Evolutionary conservation across 2,113 vertebrate species (phyloP).

Genomic region (Callocephalon fimbriatum): DNA sequence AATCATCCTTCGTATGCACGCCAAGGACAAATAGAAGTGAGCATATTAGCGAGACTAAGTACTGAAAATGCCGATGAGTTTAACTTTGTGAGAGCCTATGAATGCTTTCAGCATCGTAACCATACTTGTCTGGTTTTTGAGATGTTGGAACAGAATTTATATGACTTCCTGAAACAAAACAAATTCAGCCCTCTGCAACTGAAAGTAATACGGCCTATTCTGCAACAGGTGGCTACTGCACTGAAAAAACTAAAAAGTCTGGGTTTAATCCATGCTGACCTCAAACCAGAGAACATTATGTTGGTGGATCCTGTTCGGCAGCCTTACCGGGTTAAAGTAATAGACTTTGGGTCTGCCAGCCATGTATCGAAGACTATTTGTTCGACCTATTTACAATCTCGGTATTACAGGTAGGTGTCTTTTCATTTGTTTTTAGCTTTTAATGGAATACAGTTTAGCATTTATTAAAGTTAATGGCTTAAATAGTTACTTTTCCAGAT

Average conservation of each 20-base stretch:
- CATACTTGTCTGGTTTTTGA: conserved; percentile 98
- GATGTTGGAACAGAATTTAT: conserved; percentile 99
- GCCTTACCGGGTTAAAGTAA: conserved; percentile 98
- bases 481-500: neutral
- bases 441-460: neutral
- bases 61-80: conserved; percentile 96
- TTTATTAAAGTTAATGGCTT: neutral
- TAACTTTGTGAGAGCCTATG: conserved; percentile 96
- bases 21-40: conserved; percentile 97
- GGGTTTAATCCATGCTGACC: conserved; percentile 98
- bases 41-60: conserved; percentile 95
- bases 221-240: conserved; percentile 97
- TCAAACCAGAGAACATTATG: conserved; percentile 99
- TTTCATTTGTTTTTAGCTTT: neutral
- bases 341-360: conserved; percentile 98
- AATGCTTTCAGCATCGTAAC: conserved; percentile 98
- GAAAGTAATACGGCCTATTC: conserved; percentile 97
- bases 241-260: conserved; percentile 98
- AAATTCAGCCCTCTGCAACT: conserved; percentile 98
- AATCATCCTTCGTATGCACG: conserved; percentile 97
- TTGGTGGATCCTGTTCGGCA: conserved; percentile 97
- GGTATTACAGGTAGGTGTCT: conserved; percentile 95
- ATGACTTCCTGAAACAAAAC: conserved; percentile 98
- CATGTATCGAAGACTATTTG: conserved; percentile 99
- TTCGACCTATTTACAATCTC: conserved; percentile 98